phyloP scores from a whole-genome alignment of 1,140 invertebrate genomes.

The Euwallacea fornicatus region DNA sequence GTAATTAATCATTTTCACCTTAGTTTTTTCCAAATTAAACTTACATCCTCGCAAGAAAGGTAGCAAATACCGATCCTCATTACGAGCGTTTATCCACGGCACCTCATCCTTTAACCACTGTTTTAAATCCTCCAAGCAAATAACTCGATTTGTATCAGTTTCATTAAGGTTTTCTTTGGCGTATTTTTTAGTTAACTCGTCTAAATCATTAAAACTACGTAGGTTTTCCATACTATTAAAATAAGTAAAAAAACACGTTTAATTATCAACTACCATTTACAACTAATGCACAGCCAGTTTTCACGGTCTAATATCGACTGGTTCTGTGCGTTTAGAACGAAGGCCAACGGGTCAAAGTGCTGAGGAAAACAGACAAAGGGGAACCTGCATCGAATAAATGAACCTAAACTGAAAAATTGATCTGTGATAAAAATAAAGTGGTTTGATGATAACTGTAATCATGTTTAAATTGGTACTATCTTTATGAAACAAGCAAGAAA shows the following conservation, averaged over 20 bases:
- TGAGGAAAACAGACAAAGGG: too few relatives aligned
- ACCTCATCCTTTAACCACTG: constrained; percentile 41
- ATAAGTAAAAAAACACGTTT: too few relatives aligned
- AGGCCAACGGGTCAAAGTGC: neutral
- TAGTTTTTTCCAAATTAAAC: constrained; percentile 61
- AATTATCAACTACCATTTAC: neutral
- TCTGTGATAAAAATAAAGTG: too few relatives aligned
- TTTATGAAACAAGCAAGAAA: too few relatives aligned
- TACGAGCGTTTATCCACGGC: constrained; percentile 37
- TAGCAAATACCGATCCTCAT: constrained; percentile 58
- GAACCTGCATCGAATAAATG: too few relatives aligned
- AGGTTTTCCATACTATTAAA: too few relatives aligned
- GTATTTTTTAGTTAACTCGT: constrained; percentile 23
- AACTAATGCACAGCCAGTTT: neutral
- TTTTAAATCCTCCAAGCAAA: constrained; percentile 37
- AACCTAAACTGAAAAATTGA: too few relatives aligned
- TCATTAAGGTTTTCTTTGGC: constrained; percentile 37
- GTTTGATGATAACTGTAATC: too few relatives aligned
- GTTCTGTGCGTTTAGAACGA: neutral
- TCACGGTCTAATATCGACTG: neutral
- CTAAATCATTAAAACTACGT: neutral
- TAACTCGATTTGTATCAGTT: constrained; percentile 37
- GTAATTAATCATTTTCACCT: constrained; percentile 62
- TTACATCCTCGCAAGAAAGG: constrained; percentile 66
- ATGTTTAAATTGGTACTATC: too few relatives aligned